Evolutionary conservation across 2,113 vertebrate genomes (phyloP).

Genomic region (Budorcas taxicolor): DNA sequence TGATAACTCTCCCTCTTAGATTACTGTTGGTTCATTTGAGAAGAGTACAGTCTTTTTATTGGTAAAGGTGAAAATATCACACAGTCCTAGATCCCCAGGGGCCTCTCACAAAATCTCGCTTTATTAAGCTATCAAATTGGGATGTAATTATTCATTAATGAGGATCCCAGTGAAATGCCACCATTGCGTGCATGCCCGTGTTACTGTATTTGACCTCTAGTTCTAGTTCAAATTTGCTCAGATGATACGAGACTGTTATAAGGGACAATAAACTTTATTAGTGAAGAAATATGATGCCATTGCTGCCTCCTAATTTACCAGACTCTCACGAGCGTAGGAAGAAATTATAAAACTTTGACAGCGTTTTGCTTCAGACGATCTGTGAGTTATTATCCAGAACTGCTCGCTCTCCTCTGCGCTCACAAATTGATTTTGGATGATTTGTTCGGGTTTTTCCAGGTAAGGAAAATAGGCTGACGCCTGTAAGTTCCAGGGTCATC

Average conservation of each 20-base stretch:
- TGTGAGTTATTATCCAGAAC: constrained; percentile 51
- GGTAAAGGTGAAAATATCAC: not conserved
- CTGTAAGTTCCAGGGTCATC: constrained; percentile 18
- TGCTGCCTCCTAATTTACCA: constrained; percentile 51
- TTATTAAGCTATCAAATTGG: not conserved
- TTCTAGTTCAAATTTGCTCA: not conserved
- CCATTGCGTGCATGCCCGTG: not conserved
- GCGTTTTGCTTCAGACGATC: not conserved
- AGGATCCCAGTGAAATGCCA: not conserved
- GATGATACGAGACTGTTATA: not conserved
- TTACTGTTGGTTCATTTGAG: not conserved
- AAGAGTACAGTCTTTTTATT: not conserved
- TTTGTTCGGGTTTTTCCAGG: constrained; percentile 66
- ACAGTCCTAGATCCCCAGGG: not conserved
- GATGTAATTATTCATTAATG: not conserved
- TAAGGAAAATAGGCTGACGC: constrained; percentile 64
- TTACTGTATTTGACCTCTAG: constrained; percentile 25
- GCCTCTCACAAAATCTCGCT: not conserved
- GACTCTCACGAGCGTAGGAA: not conserved
- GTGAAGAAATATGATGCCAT: constrained; percentile 41
- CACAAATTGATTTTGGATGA: constrained; percentile 72
- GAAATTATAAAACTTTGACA: constrained; percentile 65
- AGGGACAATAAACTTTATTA: constrained; percentile 56
- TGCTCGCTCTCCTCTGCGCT: not conserved
- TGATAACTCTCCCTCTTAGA: not conserved